These are phyloP conservation scores for Drosophila truncata DNA, from an alignment of 1,140 invertebrate species.

Conservation along the genomic window DNA sequence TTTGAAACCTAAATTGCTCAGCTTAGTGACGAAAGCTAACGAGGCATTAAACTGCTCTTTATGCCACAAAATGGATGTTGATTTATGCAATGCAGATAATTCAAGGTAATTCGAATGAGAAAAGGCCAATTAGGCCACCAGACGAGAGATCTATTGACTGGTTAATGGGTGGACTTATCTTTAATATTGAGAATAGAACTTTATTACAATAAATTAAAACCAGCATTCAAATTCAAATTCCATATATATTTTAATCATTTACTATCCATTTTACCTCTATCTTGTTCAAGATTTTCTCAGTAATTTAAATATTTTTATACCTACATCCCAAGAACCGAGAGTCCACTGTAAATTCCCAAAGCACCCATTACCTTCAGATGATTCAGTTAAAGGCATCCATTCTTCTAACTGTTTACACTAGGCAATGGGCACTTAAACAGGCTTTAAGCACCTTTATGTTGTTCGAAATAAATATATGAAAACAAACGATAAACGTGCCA, in stretches of 20 bases:
- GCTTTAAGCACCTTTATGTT: conserved; percentile 75
- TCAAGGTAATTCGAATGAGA: conserved; percentile 46
- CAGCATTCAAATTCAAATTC: no score
- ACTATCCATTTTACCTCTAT: no score
- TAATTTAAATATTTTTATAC: not conserved
- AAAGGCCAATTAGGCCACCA: conserved; percentile 42
- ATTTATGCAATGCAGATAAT: conserved; percentile 57
- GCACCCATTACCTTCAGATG: conserved; percentile 29
- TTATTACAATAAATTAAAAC: no score
- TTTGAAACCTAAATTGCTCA: conserved; percentile 71
- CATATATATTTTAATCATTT: no score
- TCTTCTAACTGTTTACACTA: conserved; percentile 61
- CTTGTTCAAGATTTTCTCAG: not conserved
- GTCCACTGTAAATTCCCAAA: conserved; percentile 16
- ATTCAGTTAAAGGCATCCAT: conserved; percentile 10
- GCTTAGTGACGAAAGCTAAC: conserved; percentile 67
- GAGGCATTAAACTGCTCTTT: conserved; percentile 52
- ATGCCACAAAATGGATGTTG: conserved; percentile 39
- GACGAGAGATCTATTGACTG: not conserved
- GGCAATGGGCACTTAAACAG: conserved; percentile 73
- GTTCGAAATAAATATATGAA: conserved; percentile 71
- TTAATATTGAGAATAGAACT: not conserved
- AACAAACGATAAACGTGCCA: conserved; percentile 52
- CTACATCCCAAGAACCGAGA: not conserved
- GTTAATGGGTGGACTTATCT: not conserved